Base-by-base conservation (phyloP, 2,113 vertebrate genomes). In the Gorsachius goisagi region DNA sequence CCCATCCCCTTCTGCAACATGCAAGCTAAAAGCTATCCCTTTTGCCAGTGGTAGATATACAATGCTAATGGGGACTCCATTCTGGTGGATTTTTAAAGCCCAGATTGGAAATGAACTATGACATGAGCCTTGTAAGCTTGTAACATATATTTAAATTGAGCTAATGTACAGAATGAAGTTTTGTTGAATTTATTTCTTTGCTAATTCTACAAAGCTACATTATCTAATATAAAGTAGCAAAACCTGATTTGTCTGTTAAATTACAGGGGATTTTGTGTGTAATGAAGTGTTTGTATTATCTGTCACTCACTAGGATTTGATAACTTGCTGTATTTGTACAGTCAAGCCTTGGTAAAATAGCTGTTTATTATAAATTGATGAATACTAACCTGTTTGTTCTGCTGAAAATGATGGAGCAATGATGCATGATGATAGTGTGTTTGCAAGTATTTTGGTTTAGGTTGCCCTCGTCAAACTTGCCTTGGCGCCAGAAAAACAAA, bases 321-420 rank as follows among this genome's bases (percentile, higher is more conserved):
- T 97, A 96, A 89, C 91, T 95, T 97, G 75, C 97, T 97, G 96
- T 96, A 97, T 97, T 98, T 98, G 97, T 98, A 98, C 93, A 98
- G 97, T 97, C 68, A 96, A 93, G 95, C 95, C 92, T 98, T 96
- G 94, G 74, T 97, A 97, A 98, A 97, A 95, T 95, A 89, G 93
- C 97, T 96, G 97, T 96, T 97, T 98, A 96, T 97, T 89, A 95
- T 93, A 71, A 95, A 92, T 44, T 93, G 85, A 96, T 97, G 37
- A 94, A 92, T 96, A 97, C 96, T 96, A 98, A 95, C 95, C 79
- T 95, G 95, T 96, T 96, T 97, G 95, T 96, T 85, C 97, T 97
- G 97, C 89, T 95, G 95, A 94, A 95, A 91, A 91, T 82, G 94
- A 85, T 96, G 95, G 92, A 97, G 12, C 85, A 74, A 73, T 77